Base-by-base conservation (phyloP, 2,797 vertebrate genomes). In the Phylloscopus collybita region DNA sequence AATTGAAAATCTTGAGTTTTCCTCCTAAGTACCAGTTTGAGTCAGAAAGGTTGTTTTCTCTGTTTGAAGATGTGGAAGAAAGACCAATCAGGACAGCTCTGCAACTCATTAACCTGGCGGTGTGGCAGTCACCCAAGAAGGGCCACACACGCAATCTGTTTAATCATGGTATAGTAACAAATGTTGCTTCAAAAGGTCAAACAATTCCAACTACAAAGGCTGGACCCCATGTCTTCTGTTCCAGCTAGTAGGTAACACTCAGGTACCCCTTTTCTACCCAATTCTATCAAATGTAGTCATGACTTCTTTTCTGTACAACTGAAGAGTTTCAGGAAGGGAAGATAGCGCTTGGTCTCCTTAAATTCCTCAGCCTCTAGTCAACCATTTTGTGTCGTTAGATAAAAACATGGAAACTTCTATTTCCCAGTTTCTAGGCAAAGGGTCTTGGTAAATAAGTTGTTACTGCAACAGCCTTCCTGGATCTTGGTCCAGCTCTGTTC, bases 261-360 rank as follows among this genome's bases (percentile, higher is more conserved):
- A 57, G 26, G 40, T 51, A 62, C 32, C 36, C 34, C 34, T 60
- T 67, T 64, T 53, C 64, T 76, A 47, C 21, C 44, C 34, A 30
- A 0, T 44, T 53, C n/a, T 66, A 53, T 59, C 36, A 21, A 66
- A 16, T 30, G 15, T 22, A 64, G 30, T 36, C 29, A 36, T 61
- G 15, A 23, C 76, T 93, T 70, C 6, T 60, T 59, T 84, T n/a
- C 34, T 45, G 9, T 80, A 25, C 9, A 11, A 6, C 17, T 25
- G 19, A 59, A 84, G 70, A 89, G 30, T 69, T 87, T 87, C 64
- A 34, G 57, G 40, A 73, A 27, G 6, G 17, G 42, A 86, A 78
- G 32, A 21, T 10, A 40, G 32, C 0, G 0, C 1, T 3, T 70
- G 17, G 21, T 53, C 23, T 20, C 36, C 47, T 34, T 51, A 7